Base-by-base conservation (phyloP, 2,888 invertebrate species). In the Deroplatys truncata region DNA sequence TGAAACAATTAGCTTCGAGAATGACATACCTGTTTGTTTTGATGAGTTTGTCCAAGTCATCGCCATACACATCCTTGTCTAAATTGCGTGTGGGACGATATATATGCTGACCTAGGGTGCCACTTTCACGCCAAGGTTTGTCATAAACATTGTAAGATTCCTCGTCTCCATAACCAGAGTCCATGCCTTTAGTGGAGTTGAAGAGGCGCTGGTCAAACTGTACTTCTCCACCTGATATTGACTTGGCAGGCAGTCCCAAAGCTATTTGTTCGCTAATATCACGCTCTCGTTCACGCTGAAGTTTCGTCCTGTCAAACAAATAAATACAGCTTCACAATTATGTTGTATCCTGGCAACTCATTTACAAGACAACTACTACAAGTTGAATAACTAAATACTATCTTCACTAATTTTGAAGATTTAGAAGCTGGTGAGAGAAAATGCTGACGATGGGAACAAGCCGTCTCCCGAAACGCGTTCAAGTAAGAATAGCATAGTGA, bases 261-360 rank as follows among this genome's bases (percentile, higher is more conserved):
- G 99, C 99, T 91, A 99, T 99, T 94, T 99, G 98, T 93, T 99
- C 99, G 15, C 98, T 99, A 90, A 99, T 98, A 92, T 99, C 99
- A 7, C 99, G 96, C 92, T 99, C 99, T 4, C 98, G 95, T 92
- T 98, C 98, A 84, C 97, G 95, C 92, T 98, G 98, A 89, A 99
- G 93, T 92, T 98, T 97, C 0, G 98, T 96, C 91, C 96, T 96
- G 93, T 25, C 91, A 92, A 89, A 89, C 29, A 88, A 5, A 56
- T 16, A 13, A 56, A 9, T 20, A 84, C 5, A 84, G 4, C 28
- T 25, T 84, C 16, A 84, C 25, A 84, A 13, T 9, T 83, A 84
- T n/a, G 90, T 31, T 28, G 28, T 56, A 28, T n/a, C 7, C 35
- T 35, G 20, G 29, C 43, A 56, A n/a, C n/a, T n/a, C n/a, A n/a